A percentile compares a stretch with the other conserved stretches of the same genome.
Conservation (phyloP, 2,888 invertebrate species). For the Aporophyla nigra region DNA sequence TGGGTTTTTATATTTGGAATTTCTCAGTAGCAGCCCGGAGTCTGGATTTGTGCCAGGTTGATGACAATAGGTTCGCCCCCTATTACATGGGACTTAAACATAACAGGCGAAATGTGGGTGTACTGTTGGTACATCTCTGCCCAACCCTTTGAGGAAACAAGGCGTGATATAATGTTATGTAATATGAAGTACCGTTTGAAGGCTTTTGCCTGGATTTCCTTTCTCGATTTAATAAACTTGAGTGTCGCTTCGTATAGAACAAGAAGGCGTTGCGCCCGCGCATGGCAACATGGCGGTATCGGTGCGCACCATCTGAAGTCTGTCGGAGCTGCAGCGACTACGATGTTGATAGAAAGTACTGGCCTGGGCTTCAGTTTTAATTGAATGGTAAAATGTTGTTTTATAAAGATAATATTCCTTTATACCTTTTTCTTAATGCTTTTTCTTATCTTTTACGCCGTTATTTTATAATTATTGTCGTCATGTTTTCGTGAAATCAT, state of each 20-base stretch:
- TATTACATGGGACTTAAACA: no score
- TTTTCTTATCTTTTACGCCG: not conserved
- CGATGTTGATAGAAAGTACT: conserved; percentile 28
- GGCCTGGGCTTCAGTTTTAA: conserved; percentile 16
- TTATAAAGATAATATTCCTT: not conserved
- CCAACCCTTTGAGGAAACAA: no score
- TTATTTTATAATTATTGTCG: not conserved
- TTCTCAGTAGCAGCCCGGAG: no score
- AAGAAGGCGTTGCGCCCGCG: conserved; percentile 34
- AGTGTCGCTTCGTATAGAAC: not conserved
- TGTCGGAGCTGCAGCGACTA: conserved; percentile 24
- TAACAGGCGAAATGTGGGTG: no score
- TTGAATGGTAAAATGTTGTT: conserved; percentile 10
- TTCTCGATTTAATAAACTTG: conserved; percentile 14
- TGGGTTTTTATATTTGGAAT: no score
- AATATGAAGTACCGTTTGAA: not conserved
- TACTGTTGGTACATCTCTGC: no score
- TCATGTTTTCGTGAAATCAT: not conserved
- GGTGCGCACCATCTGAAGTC: conserved; percentile 49
- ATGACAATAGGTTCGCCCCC: no score
- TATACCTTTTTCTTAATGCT: no score
- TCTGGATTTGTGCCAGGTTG: no score
- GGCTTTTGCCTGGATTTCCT: conserved; percentile 9
- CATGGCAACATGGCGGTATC: conserved; percentile 46
- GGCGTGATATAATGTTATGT: no score